phyloP scores from a whole-genome alignment of 2,888 invertebrate genomes.

The Mechanitis messenoides region DNA sequence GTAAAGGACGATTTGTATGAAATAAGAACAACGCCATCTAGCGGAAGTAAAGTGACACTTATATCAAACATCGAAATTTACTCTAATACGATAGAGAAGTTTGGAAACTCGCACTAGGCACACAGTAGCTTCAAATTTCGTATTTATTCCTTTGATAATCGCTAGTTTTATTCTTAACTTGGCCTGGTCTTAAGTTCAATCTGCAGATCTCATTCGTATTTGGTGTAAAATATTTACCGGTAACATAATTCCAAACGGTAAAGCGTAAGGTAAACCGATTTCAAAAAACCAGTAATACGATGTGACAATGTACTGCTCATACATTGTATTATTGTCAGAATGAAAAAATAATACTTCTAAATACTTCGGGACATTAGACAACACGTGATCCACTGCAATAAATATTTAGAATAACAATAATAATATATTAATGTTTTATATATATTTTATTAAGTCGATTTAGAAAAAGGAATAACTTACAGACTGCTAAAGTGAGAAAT shows the following conservation, averaged over 20 bases:
- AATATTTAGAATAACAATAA: conserved; percentile 7
- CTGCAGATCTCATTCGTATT: no score
- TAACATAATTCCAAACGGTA: conserved; percentile 37
- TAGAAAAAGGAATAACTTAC: conserved; percentile 35
- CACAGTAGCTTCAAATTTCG: no score
- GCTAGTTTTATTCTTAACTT: no score
- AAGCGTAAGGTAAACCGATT: conserved; percentile 26
- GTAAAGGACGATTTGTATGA: no score
- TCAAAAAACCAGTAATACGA: conserved; percentile 25
- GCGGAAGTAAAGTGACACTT: no score
- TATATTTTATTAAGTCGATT: neutral
- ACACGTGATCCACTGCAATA: conserved; percentile 46
- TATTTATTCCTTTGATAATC: no score
- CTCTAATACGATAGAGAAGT: no score
- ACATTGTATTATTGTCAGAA: neutral
- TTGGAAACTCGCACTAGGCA: no score
- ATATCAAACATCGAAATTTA: no score
- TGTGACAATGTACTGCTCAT: neutral
- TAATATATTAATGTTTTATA: neutral
- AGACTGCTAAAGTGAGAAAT: conserved; percentile 33
- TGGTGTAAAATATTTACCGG: neutral
- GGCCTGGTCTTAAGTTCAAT: no score
- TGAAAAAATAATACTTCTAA: neutral
- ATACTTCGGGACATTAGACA: conserved; percentile 31
- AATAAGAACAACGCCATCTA: no score